These are phyloP conservation scores for Aricia artaxerxes DNA, from an alignment of 2,888 invertebrate genomes.

Conservation along the genomic window DNA sequence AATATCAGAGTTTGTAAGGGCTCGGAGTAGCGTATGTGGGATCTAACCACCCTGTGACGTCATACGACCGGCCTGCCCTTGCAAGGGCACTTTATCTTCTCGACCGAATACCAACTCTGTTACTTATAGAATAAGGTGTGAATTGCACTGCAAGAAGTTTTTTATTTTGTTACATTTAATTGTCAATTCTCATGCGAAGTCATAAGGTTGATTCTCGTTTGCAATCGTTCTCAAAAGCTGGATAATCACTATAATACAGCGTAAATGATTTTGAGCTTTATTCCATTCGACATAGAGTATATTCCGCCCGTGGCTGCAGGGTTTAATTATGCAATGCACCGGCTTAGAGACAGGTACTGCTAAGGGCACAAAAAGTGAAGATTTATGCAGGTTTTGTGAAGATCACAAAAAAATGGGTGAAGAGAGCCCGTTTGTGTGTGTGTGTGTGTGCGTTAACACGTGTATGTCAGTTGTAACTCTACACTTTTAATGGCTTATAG, in stretches of 20 bases:
- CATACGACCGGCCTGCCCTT: constrained; percentile 2
- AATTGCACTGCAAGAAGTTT: background rate
- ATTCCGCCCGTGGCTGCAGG: constrained; percentile 31
- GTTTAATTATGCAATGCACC: constrained; percentile 48
- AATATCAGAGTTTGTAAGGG: background rate
- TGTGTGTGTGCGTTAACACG: constrained; percentile 58
- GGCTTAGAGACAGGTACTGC: constrained; percentile 53
- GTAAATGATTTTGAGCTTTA: constrained; percentile 37
- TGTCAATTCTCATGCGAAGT: background rate
- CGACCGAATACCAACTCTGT: background rate
- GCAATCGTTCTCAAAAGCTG: background rate
- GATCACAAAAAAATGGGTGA: constrained; percentile 65
- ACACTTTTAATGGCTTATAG: constrained; percentile 42
- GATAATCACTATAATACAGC: background rate
- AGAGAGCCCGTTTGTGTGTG: constrained; percentile 54
- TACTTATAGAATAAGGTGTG: background rate
- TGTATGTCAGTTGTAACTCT: constrained; percentile 48
- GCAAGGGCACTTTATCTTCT: background rate
- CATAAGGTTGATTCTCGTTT: background rate
- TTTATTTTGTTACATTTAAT: background rate
- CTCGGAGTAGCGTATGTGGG: background rate
- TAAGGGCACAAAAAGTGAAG: constrained; percentile 53
- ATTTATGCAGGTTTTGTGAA: constrained; percentile 63
- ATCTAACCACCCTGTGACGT: constrained; percentile 3
- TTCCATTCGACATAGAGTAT: constrained; percentile 14